phyloP scores from a whole-genome alignment of 1,140 invertebrate species.

The Antheraea mylitta region DNA sequence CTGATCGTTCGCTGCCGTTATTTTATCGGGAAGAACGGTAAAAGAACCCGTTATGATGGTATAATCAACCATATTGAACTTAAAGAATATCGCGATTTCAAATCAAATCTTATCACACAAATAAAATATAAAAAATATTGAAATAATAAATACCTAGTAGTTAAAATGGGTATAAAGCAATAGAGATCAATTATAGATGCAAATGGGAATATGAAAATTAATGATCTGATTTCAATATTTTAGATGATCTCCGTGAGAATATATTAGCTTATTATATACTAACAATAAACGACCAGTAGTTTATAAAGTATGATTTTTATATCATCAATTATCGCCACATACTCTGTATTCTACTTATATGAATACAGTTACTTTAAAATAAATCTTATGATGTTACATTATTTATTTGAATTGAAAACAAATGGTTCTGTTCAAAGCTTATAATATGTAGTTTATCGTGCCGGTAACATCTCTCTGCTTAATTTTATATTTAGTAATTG shows the following conservation, averaged over 20 bases:
- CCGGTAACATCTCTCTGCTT: background rate
- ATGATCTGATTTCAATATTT: constrained; percentile 33
- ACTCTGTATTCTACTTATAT: background rate
- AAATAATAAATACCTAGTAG: background rate
- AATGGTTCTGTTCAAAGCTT: background rate
- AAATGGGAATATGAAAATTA: constrained; percentile 22
- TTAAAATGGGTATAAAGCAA: constrained; percentile 12
- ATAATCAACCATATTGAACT: background rate
- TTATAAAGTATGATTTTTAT: background rate
- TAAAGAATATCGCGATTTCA: background rate
- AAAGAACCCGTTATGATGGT: background rate
- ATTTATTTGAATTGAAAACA: background rate
- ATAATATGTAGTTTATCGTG: background rate
- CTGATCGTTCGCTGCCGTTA: too few relatives aligned
- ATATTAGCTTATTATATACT: too few relatives aligned
- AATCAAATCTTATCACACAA: background rate
- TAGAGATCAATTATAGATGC: constrained; percentile 18
- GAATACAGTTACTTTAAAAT: background rate
- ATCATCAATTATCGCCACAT: background rate
- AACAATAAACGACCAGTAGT: background rate
- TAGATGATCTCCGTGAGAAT: constrained; percentile 12
- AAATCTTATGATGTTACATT: background rate
- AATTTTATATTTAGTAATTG: too few relatives aligned
- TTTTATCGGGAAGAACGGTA: too few relatives aligned
- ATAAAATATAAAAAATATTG: background rate